Evolutionary conservation across 2,797 vertebrate species (phyloP), one percentile per base, ranked within the genome.

Genomic region (Mormyrops attenuatus): DNA sequence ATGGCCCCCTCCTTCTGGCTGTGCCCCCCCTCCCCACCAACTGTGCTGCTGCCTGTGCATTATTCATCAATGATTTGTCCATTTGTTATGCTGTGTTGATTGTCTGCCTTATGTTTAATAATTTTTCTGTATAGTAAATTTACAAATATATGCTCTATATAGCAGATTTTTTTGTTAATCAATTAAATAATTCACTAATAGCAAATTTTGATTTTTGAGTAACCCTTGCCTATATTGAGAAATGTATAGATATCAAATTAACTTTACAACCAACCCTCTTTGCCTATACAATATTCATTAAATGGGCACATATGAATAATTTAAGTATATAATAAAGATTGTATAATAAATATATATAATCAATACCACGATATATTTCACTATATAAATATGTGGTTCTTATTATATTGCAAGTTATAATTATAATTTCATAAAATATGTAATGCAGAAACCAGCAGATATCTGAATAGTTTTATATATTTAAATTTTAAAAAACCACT

Each of bases 381-480:
- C 34, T 89, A 89, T 89, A 80, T n/a, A 50, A 38, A 77, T 38
- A 77, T 77, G 20, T 38, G 69, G 15, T 41, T 77, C 17, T 77
- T 34, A 20, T 77, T 77, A 7, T 77, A 77, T 41, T 77, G 6
- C 34, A 20, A 77, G 30, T 77, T 38, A 77, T 77, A 77, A 77
- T 77, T 69, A 69, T 69, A 69, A 69, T 69, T 34, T 69, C 63
- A 34, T 69, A 34, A 77, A 77, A 44, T 77, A 41, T 6, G 34
- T 41, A 20, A 44, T 44, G 34, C 69, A 38, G 34, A 41, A 77
- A 77, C 8, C 38, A 77, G 69, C 69, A 77, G 30, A 77, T 41
- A 77, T 41, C 90, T 55, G 41, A 93, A 94, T 94, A 88, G 92
- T 95, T 95, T 95, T 95, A 87, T 95, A 95, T 91, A 20, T 77